Evolutionary conservation across 2,797 vertebrate species (phyloP), one percentile per base, ranked within the genome.

Genomic region (Odontamblyopus rebecca): DNA sequence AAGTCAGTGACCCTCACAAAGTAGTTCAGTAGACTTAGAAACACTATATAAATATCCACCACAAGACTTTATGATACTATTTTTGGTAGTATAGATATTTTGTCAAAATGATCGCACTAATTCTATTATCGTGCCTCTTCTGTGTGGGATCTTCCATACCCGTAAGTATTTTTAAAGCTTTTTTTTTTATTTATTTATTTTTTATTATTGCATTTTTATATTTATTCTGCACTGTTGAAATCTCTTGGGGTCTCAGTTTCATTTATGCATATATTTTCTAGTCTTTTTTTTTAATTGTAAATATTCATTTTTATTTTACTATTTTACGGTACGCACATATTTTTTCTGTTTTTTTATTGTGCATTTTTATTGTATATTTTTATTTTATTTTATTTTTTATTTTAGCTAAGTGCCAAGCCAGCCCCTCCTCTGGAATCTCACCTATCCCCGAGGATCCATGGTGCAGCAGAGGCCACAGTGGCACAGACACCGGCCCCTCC

Each of bases 81-180:
- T 69, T 59, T 16, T 15, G 16, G 59, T 44, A 15, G 19, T 6
- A 70, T 57, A 3, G 23, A 71, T 60, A 75, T 74, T n/a, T 7
- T 12, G 71, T 64, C 78, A 27, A 56, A 82, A 93, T 90, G 90
- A 75, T 84, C 51, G 0, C 71, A 29, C 6, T 69, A 29, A 69
- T 84, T 5, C 18, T 89, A 1, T 44, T 89, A 30, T 72, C 74
- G 59, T 89, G 74, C 68, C 51, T 82, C 35, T 50, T 73, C 50
- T 12, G 56, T 16, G 68, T 73, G 41, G 82, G 65, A 6, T 81
- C 82, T 61, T 69, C 85, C 67, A 57, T 74, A 23, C 88, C 89
- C 48, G 90, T 91, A 80, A 88, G 89, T 88, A 56, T 8, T 1
- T 6, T 67, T 11, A 11, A 18, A 78, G 13, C 30, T 66, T 54